A percentile compares a stretch with the other conserved stretches of the same genome.
phyloP scores from a whole-genome alignment of 1,140 invertebrate species.

The Rhizoglyphus robini region DNA sequence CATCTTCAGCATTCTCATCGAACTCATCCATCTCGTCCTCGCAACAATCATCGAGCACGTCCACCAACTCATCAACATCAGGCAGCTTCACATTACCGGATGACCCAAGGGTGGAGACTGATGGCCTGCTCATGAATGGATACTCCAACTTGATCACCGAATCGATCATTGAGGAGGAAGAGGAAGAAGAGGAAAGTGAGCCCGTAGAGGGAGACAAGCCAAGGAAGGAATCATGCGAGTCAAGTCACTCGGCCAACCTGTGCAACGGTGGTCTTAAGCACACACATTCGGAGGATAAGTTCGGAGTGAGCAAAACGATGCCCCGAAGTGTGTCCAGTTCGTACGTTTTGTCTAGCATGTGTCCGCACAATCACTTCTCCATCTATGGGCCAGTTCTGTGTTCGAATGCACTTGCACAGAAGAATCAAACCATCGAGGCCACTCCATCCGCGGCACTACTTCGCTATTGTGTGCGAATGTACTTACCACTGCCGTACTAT shows the following conservation, averaged over 20 bases:
- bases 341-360: not conserved
- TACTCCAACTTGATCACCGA: not conserved
- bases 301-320: not conserved
- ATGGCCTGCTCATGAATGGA: not conserved
- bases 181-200: not conserved
- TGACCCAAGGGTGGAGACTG: not conserved
- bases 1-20: conserved; percentile 1
- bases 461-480: conserved; percentile 1
- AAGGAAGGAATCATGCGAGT: not conserved
- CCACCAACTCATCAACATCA: not conserved
- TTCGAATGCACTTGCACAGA: not conserved
- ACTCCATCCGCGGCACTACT: not conserved
- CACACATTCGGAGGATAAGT: not conserved
- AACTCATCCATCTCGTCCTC: not conserved
- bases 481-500: conserved; percentile 11
- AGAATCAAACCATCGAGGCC: not conserved
- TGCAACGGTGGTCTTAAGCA: not conserved
- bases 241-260: not conserved
- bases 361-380: conserved; percentile 12
- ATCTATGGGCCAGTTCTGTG: conserved; percentile 11
- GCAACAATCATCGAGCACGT: not conserved
- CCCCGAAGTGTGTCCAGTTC: conserved; percentile 8
- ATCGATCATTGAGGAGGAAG: conserved; percentile 13
- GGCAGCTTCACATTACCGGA: not conserved
- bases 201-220: not conserved